Evolutionary conservation across 1,140 invertebrate species (phyloP), one percentile per base, ranked within the genome.

Genomic region (Propsilocerus akamusi): DNA sequence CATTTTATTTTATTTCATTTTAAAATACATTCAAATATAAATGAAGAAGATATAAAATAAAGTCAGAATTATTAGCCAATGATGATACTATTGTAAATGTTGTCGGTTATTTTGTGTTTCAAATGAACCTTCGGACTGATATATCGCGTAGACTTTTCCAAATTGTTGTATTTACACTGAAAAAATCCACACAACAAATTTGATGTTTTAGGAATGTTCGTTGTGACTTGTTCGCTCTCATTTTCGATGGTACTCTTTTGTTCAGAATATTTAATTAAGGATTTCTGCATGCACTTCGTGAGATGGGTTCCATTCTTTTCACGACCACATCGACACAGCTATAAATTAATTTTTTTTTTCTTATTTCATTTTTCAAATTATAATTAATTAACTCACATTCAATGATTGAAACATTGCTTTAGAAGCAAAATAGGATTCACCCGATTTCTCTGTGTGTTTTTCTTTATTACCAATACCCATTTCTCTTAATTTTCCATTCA

Each of bases 301-400:
- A 37, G 26, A 26, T 23, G 55, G 17, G 48, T 53, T 30, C 46
- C 34, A 26, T 49, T 23, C 17, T 41, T 41, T 20, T 41, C 22
- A 8, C 34, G 5, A 5, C 34, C 34, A 41, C 34, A 41, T 20
- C 34, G n/a, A 17, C 34, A 41, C 1, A n/a, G n/a, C n/a, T n/a
- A n/a, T n/a, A n/a, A n/a, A n/a, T n/a, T n/a, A n/a, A n/a, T n/a
- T n/a, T n/a, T n/a, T n/a, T n/a, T n/a, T n/a, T n/a, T n/a, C n/a
- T n/a, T n/a, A n/a, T n/a, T n/a, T n/a, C n/a, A n/a, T n/a, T n/a
- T n/a, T n/a, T n/a, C n/a, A n/a, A n/a, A n/a, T n/a, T n/a, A n/a
- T n/a, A n/a, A n/a, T n/a, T n/a, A n/a, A n/a, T n/a, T n/a, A n/a
- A n/a, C n/a, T n/a, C n/a, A 41, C 5, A 41, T 41, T 41, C 12